Conservation (phyloP, 2,113 vertebrate genomes). For the Chauna torquata region DNA sequence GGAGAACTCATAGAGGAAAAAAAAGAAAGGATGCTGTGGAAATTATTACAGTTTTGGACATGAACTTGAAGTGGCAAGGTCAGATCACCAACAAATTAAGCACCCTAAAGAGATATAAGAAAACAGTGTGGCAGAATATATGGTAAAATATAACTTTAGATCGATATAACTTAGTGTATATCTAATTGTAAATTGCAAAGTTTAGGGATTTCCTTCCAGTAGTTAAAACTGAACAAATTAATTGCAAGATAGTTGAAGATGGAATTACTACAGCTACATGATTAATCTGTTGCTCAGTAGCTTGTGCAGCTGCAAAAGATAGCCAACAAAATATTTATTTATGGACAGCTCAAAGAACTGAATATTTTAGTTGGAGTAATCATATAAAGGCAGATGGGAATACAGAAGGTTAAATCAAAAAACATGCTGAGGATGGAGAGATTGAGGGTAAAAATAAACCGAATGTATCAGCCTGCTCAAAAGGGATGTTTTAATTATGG, state of each 20-base stretch:
- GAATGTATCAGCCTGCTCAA: not conserved
- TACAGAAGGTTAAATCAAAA: not conserved
- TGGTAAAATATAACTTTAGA: not conserved
- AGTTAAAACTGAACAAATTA: not conserved
- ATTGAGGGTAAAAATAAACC: not conserved
- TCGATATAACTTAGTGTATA: not conserved
- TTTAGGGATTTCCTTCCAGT: not conserved
- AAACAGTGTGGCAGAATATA: not conserved
- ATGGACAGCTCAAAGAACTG: not conserved
- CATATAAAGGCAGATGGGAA: not conserved
- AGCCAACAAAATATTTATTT: not conserved
- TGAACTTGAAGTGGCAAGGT: not conserved
- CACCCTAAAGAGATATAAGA: not conserved
- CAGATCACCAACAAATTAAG: not conserved
- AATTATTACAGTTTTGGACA: not conserved
- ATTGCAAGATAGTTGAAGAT: not conserved
- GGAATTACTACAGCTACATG: not conserved
- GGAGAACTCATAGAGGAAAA: not conserved
- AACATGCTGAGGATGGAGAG: not conserved
- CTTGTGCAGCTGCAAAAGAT: not conserved
- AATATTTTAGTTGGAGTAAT: not conserved
- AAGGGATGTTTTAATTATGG: not conserved
- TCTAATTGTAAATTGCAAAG: not conserved
- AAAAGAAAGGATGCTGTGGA: not conserved
- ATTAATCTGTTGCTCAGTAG: not conserved